Evolutionary conservation across 2,113 vertebrate genomes (phyloP), one percentile per base, ranked within the genome.

Genomic region (Australoheros scitulus): DNA sequence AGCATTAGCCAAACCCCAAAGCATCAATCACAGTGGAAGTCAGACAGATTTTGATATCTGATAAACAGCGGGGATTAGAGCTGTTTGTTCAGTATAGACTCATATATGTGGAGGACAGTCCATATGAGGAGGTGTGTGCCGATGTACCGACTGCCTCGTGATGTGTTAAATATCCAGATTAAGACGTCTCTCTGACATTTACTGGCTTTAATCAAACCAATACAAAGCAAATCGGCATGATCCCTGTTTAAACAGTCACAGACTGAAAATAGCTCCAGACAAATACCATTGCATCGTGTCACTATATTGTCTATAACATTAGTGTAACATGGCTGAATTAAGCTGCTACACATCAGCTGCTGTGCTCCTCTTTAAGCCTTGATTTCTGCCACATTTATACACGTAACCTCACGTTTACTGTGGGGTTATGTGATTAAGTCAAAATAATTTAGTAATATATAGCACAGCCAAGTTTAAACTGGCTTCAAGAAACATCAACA

Each of bases 51-150:
- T 61, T 86, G 91, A 89, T 89, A 72, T 77, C 50, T 86, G 92
- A 92, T 93, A 88, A 91, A 90, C 80, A 77, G 78, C 34, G 26
- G 79, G 85, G 92, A 92, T 93, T 92, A 92, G 34, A 72, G 55
- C 65, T 52, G 58, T 83, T 77, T 80, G 68, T 76, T 86, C 64
- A 60, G 76, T 70, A 26, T 72, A 77, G 64, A 84, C 84, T 86
- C 34, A 20, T 78, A 86, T 76, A 79, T 78, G 82, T 58, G 41
- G 76, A 77, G 58, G 75, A 89, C 68, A 22, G 74, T 82, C 61
- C 79, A 63, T 64, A 61, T 14, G 57, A 65, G 24, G 61, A 60
- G 38, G 61, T 14, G 41, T 32, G 58, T 24, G 76, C 68, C n/a
- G 15, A 29, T 43, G 77, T 58, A 76, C 77, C 7, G 58, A 59